Evolutionary conservation across 2,113 vertebrate genomes (phyloP).

Genomic region (Cacatua alba): DNA sequence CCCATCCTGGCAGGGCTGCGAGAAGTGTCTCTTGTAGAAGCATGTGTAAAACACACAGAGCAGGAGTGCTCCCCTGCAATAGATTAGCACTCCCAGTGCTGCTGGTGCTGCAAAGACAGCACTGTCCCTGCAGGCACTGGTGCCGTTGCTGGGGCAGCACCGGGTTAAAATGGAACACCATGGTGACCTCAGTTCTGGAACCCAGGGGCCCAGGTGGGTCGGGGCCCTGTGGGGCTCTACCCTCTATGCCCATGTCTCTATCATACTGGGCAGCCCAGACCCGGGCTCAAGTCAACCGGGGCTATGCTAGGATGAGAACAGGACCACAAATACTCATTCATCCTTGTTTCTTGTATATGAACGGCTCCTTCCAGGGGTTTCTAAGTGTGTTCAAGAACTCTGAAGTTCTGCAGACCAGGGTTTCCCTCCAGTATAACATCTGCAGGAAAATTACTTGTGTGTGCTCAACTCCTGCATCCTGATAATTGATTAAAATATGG

Average conservation of each 20-base stretch:
- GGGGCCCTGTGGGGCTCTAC: neutral
- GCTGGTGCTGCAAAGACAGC: neutral
- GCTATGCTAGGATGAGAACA: neutral
- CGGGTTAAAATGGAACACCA: neutral
- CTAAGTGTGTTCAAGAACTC: neutral
- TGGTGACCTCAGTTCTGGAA: neutral
- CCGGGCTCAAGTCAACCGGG: neutral
- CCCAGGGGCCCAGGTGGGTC: no score
- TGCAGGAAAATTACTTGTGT: neutral
- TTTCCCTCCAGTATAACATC: neutral
- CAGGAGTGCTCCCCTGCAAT: no score
- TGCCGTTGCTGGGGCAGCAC: neutral
- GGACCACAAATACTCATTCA: neutral
- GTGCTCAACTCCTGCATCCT: neutral
- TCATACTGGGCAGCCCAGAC: neutral
- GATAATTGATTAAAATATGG: neutral
- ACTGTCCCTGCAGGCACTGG: neutral
- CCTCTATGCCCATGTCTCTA: neutral
- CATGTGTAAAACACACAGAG: no score
- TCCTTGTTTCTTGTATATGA: neutral
- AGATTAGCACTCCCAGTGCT: no score
- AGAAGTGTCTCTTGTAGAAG: no score
- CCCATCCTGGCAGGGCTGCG: no score
- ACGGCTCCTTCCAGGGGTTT: neutral
- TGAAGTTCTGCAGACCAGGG: neutral